Conservation (phyloP, 2,888 invertebrate genomes). For the Andrena marginata region DNA sequence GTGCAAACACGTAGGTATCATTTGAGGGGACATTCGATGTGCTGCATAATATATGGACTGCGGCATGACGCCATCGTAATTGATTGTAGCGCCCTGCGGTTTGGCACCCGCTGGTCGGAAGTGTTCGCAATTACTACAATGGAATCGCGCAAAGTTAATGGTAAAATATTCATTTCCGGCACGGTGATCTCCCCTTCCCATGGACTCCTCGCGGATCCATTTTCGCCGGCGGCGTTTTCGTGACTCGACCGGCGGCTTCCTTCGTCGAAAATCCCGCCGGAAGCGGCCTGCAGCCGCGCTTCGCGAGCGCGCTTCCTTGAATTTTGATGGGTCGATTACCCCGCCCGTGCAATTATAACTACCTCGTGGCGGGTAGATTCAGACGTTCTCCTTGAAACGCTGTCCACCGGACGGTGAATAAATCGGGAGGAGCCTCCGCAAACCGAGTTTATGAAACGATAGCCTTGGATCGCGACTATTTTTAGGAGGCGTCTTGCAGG, state of each 20-base stretch:
- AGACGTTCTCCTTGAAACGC: conserved; percentile 1
- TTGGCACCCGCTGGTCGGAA: conserved; percentile 82
- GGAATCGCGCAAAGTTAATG: conserved; percentile 80
- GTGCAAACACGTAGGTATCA: conserved; percentile 78
- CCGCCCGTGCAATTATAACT: conserved; percentile 27
- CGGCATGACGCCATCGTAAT: conserved; percentile 79
- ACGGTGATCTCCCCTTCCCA: conserved; percentile 9
- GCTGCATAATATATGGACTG: conserved; percentile 79
- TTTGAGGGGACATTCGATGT: conserved; percentile 79
- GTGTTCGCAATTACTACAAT: conserved; percentile 82
- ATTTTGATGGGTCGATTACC: conserved; percentile 64
- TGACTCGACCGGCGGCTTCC: conserved; percentile 22
- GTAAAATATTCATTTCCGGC: conserved; percentile 80
- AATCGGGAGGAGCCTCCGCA: neutral
- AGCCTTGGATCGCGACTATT: neutral
- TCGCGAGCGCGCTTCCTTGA: conserved; percentile 41
- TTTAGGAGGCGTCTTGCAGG: neutral
- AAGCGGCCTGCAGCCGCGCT: conserved; percentile 29
- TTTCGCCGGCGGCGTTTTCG: conserved; percentile 33
- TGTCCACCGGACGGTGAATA: neutral
- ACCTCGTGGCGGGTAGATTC: conserved; percentile 21
- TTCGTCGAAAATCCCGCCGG: conserved; percentile 51
- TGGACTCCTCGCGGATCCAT: conserved; percentile 31
- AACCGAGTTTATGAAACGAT: no score
- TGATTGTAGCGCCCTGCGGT: conserved; percentile 82